Conservation (phyloP, 2,113 vertebrate species). For the Echinops telfairi region DNA sequence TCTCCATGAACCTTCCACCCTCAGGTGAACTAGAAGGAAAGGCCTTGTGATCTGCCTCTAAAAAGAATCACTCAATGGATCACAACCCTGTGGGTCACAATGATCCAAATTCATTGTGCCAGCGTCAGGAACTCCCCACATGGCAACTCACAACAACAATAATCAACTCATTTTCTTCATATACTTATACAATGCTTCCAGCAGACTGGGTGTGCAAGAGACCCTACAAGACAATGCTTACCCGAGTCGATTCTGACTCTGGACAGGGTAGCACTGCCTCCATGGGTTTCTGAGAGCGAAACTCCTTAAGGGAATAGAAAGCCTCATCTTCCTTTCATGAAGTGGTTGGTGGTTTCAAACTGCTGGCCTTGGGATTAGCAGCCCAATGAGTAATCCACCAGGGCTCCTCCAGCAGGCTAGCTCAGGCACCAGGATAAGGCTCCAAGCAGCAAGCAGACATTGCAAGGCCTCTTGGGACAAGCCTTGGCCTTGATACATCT, state of each 20-base stretch:
- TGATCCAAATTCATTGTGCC: neutral
- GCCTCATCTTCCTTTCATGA: no score
- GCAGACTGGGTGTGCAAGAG: no score
- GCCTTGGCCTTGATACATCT: neutral
- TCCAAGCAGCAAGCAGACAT: neutral
- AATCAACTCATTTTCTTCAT: neutral
- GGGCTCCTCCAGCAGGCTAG: neutral
- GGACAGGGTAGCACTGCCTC: no score
- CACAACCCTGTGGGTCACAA: neutral
- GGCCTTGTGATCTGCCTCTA: neutral
- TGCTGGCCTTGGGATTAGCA: no score
- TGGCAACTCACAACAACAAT: neutral
- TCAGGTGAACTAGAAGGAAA: neutral
- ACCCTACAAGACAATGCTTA: neutral
- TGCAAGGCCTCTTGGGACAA: neutral
- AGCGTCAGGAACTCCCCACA: neutral
- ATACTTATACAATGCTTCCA: no score
- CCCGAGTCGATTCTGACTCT: neutral
- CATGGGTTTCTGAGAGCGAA: no score
- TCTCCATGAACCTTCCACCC: neutral
- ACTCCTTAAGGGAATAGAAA: no score
- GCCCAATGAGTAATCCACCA: neutral
- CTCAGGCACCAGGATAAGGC: neutral
- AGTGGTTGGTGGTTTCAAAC: no score
- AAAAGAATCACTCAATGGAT: neutral